Conservation (phyloP, 1,140 invertebrate genomes). For the Tetragonula clypearis region DNA sequence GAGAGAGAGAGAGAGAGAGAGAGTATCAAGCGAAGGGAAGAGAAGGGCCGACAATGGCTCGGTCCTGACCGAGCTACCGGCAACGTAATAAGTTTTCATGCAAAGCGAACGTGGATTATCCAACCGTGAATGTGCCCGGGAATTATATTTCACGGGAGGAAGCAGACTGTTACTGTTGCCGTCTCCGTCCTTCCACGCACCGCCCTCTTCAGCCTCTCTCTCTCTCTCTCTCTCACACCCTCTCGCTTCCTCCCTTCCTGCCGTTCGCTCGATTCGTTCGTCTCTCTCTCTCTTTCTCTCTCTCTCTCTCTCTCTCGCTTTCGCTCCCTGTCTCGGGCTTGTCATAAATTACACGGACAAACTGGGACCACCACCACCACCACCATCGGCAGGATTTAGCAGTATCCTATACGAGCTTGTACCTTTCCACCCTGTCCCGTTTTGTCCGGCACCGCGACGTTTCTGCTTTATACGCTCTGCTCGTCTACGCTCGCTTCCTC, state of each 20-base stretch:
- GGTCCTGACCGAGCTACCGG: conserved; percentile 64
- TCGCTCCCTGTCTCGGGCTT: conserved; percentile 55
- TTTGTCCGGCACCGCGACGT: conserved; percentile 43
- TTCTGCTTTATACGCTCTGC: conserved; percentile 23
- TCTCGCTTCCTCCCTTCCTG: conserved; percentile 19
- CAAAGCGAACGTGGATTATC: conserved; percentile 81
- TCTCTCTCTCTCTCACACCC: not conserved
- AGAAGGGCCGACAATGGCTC: conserved; percentile 59
- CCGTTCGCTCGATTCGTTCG: not conserved
- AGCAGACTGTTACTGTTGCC: conserved; percentile 80
- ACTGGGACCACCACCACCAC: conserved; percentile 37
- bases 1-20: too few species aligned
- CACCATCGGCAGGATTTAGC: conserved; percentile 68
- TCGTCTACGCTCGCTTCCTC: conserved; percentile 25
- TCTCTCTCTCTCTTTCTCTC: not conserved
- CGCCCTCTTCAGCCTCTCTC: not conserved
- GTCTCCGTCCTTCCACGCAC: conserved; percentile 56
- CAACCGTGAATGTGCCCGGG: conserved; percentile 81
- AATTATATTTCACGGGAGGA: conserved; percentile 82
- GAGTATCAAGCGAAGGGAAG: not conserved
- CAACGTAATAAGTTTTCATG: conserved; percentile 81
- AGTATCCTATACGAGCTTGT: conserved; percentile 59
- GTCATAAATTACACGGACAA: conserved; percentile 77
- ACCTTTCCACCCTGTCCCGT: conserved; percentile 62
- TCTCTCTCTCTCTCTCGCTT: not conserved